These are phyloP conservation scores for Siniperca chuatsi DNA, from an alignment of 2,113 vertebrate species.

Conservation along the genomic window DNA sequence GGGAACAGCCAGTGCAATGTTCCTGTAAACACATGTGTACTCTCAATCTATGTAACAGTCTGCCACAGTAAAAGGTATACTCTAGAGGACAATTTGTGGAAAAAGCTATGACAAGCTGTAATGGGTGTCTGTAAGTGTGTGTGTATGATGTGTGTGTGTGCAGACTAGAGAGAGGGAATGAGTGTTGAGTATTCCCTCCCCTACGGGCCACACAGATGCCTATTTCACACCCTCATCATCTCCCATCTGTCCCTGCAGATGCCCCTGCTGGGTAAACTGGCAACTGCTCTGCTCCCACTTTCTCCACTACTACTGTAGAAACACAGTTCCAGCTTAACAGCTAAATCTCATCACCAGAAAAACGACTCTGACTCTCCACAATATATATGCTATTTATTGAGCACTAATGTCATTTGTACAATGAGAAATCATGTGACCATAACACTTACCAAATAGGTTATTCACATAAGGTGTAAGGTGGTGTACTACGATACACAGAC, in stretches of 20 bases:
- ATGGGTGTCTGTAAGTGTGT: constrained; percentile 60
- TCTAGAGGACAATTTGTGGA: constrained; percentile 78
- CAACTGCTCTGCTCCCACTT: constrained; percentile 59
- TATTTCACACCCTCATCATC: constrained; percentile 81
- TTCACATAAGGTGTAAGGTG: not conserved
- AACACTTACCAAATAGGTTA: not conserved
- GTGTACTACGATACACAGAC: not conserved
- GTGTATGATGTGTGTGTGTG: constrained; percentile 41
- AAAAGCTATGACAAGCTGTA: constrained; percentile 77
- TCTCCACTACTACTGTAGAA: constrained; percentile 27
- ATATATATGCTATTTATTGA: constrained; percentile 16
- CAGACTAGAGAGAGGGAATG: constrained; percentile 57
- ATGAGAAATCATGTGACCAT: not conserved
- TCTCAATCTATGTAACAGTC: constrained; percentile 78
- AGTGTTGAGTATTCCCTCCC: constrained; percentile 73
- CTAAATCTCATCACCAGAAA: constrained; percentile 38
- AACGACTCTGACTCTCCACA: constrained; percentile 33
- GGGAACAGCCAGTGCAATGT: constrained; percentile 59
- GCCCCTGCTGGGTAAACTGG: constrained; percentile 79
- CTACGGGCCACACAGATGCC: constrained; percentile 75
- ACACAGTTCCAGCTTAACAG: constrained; percentile 35
- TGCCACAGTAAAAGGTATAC: constrained; percentile 75
- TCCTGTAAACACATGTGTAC: constrained; percentile 78
- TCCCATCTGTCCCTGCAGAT: constrained; percentile 85
- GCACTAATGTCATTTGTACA: not conserved